phyloP scores from a whole-genome alignment of 2,113 vertebrate genomes.

The Jacana jacana region DNA sequence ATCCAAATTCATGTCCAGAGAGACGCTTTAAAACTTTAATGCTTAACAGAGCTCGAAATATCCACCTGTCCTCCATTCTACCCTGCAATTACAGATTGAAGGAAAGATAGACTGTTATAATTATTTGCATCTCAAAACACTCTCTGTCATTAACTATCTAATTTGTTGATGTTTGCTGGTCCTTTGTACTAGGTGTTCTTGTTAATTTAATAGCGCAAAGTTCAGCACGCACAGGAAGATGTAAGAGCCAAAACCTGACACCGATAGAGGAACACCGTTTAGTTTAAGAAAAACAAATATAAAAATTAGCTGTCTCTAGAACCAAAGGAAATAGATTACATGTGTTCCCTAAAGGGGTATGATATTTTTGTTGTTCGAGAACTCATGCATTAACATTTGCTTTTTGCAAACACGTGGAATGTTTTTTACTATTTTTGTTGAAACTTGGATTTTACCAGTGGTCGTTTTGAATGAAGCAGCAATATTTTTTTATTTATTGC shows the following conservation, averaged over 20 bases:
- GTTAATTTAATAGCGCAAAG: not conserved
- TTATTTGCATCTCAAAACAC: conserved; percentile 16
- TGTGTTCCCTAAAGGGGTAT: not conserved
- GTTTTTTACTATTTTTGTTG: not conserved
- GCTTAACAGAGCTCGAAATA: conserved; percentile 74
- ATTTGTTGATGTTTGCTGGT: conserved; percentile 17
- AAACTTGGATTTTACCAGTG: not conserved
- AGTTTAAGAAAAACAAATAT: not conserved
- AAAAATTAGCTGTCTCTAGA: not conserved
- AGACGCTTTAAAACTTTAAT: conserved; percentile 70
- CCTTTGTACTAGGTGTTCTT: not conserved
- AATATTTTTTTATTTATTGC: not conserved
- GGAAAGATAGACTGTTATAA: not conserved
- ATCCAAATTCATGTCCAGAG: conserved; percentile 49
- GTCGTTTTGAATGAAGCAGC: not conserved
- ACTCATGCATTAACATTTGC: not conserved
- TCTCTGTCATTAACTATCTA: conserved; percentile 25
- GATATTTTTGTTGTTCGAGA: not conserved
- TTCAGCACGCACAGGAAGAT: not conserved
- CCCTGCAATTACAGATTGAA: conserved; percentile 23
- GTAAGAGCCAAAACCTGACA: not conserved
- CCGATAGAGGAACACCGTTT: not conserved
- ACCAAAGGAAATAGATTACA: not conserved
- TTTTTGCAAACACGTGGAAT: not conserved
- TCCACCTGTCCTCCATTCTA: conserved; percentile 62